Conservation (phyloP, 2,888 invertebrate species). For the Phyllotreta striolata region DNA sequence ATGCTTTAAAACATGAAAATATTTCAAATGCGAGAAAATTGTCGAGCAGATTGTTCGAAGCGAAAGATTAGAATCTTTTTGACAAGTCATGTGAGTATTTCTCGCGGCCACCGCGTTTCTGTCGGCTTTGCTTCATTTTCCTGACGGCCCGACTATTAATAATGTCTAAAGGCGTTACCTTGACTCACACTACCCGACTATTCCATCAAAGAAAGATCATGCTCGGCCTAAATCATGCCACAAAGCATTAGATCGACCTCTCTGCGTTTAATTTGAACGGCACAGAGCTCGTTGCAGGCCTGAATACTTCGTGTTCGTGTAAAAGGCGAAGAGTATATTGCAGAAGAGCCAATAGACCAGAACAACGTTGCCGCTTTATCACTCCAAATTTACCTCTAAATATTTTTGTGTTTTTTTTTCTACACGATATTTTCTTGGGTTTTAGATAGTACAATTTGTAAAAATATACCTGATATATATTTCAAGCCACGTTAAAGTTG, state of each 20-base stretch:
- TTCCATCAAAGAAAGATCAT: slow-evolving; percentile 39
- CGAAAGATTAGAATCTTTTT: slow-evolving; percentile 30
- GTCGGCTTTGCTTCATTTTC: slow-evolving; percentile 38
- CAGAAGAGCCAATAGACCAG: neutral
- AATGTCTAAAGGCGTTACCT: slow-evolving; percentile 42
- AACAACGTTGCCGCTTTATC: neutral
- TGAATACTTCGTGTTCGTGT: neutral
- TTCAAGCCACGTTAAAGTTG: no score
- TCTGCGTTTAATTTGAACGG: slow-evolving; percentile 16
- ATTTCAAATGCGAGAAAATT: no score
- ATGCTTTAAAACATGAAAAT: neutral
- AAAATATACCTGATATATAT: no score
- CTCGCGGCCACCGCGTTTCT: slow-evolving; percentile 32
- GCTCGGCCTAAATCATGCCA: slow-evolving; percentile 38
- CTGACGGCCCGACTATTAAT: slow-evolving; percentile 44
- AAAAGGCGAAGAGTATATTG: slow-evolving; percentile 6
- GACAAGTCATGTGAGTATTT: slow-evolving; percentile 34
- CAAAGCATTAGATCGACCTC: slow-evolving; percentile 34
- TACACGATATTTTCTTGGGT: no score
- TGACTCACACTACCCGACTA: slow-evolving; percentile 31
- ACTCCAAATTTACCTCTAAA: no score
- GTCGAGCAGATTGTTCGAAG: no score
- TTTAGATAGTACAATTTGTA: no score
- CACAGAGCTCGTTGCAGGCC: neutral
- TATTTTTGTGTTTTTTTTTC: no score